Conservation (phyloP, 2,888 invertebrate species). For the Cheilosia grossa region DNA sequence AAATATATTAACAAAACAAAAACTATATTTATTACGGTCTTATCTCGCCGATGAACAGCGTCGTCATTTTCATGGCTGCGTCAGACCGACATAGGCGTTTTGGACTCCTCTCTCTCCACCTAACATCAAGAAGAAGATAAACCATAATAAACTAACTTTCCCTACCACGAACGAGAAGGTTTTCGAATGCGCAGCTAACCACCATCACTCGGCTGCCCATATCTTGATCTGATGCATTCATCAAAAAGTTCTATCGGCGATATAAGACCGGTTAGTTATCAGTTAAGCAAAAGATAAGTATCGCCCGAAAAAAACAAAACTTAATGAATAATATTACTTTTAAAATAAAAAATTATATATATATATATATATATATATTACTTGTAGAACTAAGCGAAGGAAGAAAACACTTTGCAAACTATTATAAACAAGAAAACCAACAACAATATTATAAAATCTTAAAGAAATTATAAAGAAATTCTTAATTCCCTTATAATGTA, state of each 20-base stretch:
- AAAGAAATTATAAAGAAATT: slow-evolving; percentile 18
- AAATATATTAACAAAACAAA: slow-evolving; percentile 21
- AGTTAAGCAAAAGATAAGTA: slow-evolving; percentile 74
- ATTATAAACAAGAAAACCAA: slow-evolving; percentile 28
- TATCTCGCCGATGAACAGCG: slow-evolving; percentile 67
- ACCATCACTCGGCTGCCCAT: slow-evolving; percentile 50
- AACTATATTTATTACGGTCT: slow-evolving; percentile 54
- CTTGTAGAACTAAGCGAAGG: slow-evolving; percentile 40
- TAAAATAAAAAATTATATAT: slow-evolving; percentile 15
- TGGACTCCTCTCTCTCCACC: slow-evolving; percentile 20
- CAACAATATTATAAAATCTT: slow-evolving; percentile 52
- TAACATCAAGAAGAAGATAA: slow-evolving; percentile 19
- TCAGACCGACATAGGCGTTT: slow-evolving; percentile 50
- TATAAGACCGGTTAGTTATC: slow-evolving; percentile 68
- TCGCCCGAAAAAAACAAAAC: slow-evolving; percentile 56
- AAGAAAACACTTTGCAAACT: slow-evolving; percentile 12
- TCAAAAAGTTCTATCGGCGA: slow-evolving; percentile 71
- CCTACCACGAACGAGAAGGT: slow-evolving; percentile 55
- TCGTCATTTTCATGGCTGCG: slow-evolving; percentile 70
- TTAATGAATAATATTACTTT: slow-evolving; percentile 40
- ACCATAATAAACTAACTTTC: slow-evolving; percentile 28
- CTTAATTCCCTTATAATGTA: slow-evolving; percentile 40
- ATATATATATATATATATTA: slow-evolving; percentile 35
- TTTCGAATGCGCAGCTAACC: slow-evolving; percentile 29
- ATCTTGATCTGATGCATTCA: slow-evolving; percentile 65